A percentile compares a stretch with the other conserved stretches of the same genome.
Evolutionary conservation across 2,888 invertebrate species (phyloP).

Genomic region (Chirona hameri): DNA sequence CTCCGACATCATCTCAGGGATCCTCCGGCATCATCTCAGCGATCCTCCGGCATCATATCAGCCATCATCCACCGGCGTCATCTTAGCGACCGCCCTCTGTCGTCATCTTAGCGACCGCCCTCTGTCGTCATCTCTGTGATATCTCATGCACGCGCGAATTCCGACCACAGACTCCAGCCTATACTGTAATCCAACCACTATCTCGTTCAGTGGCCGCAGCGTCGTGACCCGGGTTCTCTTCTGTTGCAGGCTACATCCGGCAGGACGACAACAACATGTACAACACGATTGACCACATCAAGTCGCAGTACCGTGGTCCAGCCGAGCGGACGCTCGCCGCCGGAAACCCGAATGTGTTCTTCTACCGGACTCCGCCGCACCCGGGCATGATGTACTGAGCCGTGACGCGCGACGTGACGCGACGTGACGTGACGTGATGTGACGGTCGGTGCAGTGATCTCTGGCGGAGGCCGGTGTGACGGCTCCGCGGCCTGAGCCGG

Average conservation of each 20-base stretch:
- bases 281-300: slow-evolving; percentile 27
- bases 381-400: slow-evolving; percentile 39
- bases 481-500: not conserved
- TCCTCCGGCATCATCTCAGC: too few species aligned
- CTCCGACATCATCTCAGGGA: too few species aligned
- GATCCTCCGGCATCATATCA: too few species aligned
- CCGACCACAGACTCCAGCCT: too few species aligned
- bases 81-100: too few species aligned
- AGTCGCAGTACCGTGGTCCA: not conserved
- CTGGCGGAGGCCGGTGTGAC: not conserved
- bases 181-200: too few species aligned
- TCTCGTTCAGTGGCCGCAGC: too few species aligned
- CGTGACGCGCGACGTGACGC: not conserved
- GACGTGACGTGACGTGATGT: not conserved
- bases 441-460: not conserved
- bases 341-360: slow-evolving; percentile 39
- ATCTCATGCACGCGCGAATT: too few species aligned
- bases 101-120: too few species aligned
- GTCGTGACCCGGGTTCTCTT: not conserved
- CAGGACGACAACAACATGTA: slow-evolving; percentile 6
- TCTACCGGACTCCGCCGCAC: slow-evolving; percentile 39
- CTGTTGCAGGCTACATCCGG: slow-evolving; percentile 8
- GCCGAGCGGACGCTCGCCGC: not conserved
- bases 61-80: too few species aligned
- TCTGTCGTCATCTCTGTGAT: too few species aligned